These are phyloP conservation scores for Eupithecia subfuscata DNA, from an alignment of 2,888 invertebrate genomes.

Conservation along the genomic window DNA sequence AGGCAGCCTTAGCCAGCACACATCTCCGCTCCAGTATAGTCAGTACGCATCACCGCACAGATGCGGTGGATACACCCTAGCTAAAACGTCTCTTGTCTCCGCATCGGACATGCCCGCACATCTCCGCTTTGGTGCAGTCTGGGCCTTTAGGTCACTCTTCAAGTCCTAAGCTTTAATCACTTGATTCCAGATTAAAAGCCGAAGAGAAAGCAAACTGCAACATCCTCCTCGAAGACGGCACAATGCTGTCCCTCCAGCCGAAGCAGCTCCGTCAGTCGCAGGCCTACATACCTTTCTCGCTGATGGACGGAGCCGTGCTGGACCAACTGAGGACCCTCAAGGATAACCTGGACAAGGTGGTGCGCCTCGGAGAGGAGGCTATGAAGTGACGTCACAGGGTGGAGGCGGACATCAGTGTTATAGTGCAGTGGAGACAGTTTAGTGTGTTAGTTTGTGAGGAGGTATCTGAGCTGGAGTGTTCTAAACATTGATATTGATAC, in stretches of 20 bases:
- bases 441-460: neutral
- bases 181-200: conserved; percentile 62
- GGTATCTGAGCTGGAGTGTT: too few species aligned
- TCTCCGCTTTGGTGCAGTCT: too few species aligned
- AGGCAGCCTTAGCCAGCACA: too few species aligned
- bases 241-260: conserved; percentile 85
- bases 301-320: conserved; percentile 73
- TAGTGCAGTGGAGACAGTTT: neutral
- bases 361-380: conserved; percentile 66
- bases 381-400: conserved; percentile 50
- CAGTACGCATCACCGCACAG: too few species aligned
- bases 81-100: too few species aligned
- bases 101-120: too few species aligned
- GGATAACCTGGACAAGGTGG: conserved; percentile 77
- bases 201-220: conserved; percentile 86
- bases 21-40: too few species aligned
- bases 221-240: conserved; percentile 86
- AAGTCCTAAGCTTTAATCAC: neutral
- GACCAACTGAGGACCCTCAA: conserved; percentile 79
- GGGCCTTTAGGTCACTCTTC: too few species aligned
- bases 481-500: too few species aligned
- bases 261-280: conserved; percentile 74
- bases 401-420: neutral
- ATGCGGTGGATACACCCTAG: too few species aligned
- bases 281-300: conserved; percentile 73